Conservation (phyloP, 2,113 vertebrate species). For the Paralichthys olivaceus region DNA sequence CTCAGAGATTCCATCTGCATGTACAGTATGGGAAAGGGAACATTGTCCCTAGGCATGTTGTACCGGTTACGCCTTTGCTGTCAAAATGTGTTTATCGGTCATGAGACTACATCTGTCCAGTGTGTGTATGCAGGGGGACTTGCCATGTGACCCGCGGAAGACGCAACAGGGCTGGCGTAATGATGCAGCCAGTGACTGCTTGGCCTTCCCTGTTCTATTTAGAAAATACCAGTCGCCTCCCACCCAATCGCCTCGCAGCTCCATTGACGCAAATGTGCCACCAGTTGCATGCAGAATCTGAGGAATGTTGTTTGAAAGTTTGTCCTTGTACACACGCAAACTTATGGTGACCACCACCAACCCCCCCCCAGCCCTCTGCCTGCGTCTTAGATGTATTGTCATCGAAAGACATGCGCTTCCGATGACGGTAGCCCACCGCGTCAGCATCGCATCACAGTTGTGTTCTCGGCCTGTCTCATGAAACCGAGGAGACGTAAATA, state of each 20-base stretch:
- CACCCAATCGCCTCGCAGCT: constrained; percentile 66
- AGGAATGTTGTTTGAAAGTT: constrained; percentile 79
- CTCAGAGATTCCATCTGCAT: constrained; percentile 8
- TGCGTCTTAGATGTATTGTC: constrained; percentile 29
- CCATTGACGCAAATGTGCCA: constrained; percentile 77
- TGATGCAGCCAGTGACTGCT: constrained; percentile 70
- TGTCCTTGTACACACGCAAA: constrained; percentile 59
- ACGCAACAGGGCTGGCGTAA: constrained; percentile 73
- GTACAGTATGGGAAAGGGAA: constrained; percentile 36
- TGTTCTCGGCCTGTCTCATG: neutral
- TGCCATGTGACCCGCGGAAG: constrained; percentile 74
- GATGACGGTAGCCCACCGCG: constrained; percentile 2
- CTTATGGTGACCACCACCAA: constrained; percentile 39
- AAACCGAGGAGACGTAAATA: neutral
- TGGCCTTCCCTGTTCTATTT: constrained; percentile 63
- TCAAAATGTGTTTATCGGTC: constrained; percentile 66
- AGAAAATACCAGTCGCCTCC: constrained; percentile 69
- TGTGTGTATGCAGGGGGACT: constrained; percentile 60
- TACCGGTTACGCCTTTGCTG: constrained; percentile 50
- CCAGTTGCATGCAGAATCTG: constrained; percentile 78
- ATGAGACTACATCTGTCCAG: constrained; percentile 67
- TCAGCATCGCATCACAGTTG: constrained; percentile 42
- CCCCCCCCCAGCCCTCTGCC: neutral
- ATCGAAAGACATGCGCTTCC: constrained; percentile 28
- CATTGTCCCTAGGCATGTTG: constrained; percentile 55